phyloP scores from a whole-genome alignment of 2,113 vertebrate species.

The Cromileptes altivelis region DNA sequence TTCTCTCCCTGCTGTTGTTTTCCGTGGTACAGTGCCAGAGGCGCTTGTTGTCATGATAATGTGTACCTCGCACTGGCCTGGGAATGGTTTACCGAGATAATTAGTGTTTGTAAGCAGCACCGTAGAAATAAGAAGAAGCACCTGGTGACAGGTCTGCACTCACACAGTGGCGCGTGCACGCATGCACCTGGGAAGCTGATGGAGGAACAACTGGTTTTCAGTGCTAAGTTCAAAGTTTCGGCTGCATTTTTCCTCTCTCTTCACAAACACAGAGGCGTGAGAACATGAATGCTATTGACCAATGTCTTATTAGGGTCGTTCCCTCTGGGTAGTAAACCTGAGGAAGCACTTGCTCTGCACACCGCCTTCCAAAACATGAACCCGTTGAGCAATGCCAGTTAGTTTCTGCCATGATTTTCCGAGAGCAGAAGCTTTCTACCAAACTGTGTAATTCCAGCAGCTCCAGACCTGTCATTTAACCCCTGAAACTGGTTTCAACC shows the following conservation, averaged over 20 bases:
- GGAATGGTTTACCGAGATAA: conserved; percentile 63
- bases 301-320: background rate
- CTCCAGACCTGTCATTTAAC: conserved; percentile 71
- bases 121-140: conserved; percentile 55
- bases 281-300: conserved; percentile 21
- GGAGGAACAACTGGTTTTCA: conserved; percentile 64
- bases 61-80: conserved; percentile 39
- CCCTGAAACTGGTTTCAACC: conserved; percentile 68
- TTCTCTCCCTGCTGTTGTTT: conserved; percentile 46
- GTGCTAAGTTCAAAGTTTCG: conserved; percentile 33
- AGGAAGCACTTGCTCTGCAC: background rate
- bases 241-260: background rate
- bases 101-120: conserved; percentile 64
- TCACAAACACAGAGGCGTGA: conserved; percentile 30
- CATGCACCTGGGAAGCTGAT: conserved; percentile 36
- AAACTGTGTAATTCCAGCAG: conserved; percentile 67
- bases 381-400: conserved; percentile 46
- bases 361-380: conserved; percentile 19
- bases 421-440: conserved; percentile 44
- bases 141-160: conserved; percentile 43
- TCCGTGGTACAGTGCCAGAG: conserved; percentile 45
- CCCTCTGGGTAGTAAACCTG: background rate
- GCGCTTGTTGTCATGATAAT: conserved; percentile 52
- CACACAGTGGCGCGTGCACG: conserved; percentile 18
- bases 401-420: conserved; percentile 45